Base-by-base conservation (phyloP, 2,113 vertebrate genomes). In the Rhinoderma darwinii region DNA sequence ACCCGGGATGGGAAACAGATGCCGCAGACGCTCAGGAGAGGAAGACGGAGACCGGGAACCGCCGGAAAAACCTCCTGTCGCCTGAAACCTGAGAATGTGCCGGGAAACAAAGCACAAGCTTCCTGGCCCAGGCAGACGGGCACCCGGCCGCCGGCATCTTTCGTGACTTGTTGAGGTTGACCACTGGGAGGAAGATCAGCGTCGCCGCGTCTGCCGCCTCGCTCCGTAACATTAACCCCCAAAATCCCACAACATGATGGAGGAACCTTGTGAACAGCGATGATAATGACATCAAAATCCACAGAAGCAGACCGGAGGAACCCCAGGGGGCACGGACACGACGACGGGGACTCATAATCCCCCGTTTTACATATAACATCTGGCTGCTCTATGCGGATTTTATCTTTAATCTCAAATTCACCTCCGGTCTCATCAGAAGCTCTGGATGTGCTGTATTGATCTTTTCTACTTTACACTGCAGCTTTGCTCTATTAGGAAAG, bases 81-180 rank as follows among this genome's bases (percentile, higher is more conserved):
- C 59, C 35, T 0, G 80, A 89, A 93, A 91, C 56, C 86, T 88
- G 90, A 92, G 89, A 92, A 91, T 89, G 91, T 89, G 90, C 86
- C 90, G 84, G 72, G 90, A 90, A 91, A 90, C 59, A 83, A 86
- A 88, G 51, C 84, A 87, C 91, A 89, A 88, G 27, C 11, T 43
- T 27, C 37, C 27, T 10, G 43, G 75, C 18, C 59, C 74, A 79
- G 74, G 51, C 84, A 61, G 1, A 43, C 22, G 59, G 75, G 84
- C 84, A 27, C 59, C 70, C 41, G 43, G 54, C 11, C 68, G n/a
- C 30, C 54, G 20, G 32, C 10, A 20, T 56, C 47, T 25, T 50
- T n/a, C 44, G 82, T 68, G 59, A 66, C 80, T 44, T 30, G 59
- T 35, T 54, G 82, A 83, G 82, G 82, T 73, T 74, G 30, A 84